Evolutionary conservation across 2,797 vertebrate species (phyloP), one percentile per base, ranked within the genome.

Genomic region (Tapirus indicus): DNA sequence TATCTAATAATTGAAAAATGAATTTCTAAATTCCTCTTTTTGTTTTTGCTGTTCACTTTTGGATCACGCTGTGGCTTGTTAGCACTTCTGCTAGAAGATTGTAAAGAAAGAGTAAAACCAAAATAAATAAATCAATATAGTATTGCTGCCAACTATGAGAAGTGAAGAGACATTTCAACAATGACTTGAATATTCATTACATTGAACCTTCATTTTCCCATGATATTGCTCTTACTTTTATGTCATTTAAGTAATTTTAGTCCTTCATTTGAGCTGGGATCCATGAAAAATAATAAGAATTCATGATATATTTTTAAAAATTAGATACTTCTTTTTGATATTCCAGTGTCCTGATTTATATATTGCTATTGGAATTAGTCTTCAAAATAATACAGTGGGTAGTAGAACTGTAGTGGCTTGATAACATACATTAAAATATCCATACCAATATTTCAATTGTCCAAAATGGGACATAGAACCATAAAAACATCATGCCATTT

Each of bases 21-120:
- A 38, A 79, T 68, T 90, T 93, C 41, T 97, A 78, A 84, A 78
- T 88, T 91, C 21, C 25, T 92, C 44, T 64, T 88, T 60, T 72
- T 79, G n/a, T 84, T 92, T 94, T 91, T 69, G 47, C 11, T 79
- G 27, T 60, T 91, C 78, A 82, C 44, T 80, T 94, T 92, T 84
- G 82, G 80, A 82, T n/a, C 9, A 78, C 64, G 68, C 38, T 87
- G 32, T 74, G 92, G 58, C 71, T 93, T 75, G 18, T 49, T 69
- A 84, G 47, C 32, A 52, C 7, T 77, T 94, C 52, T 54, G 80
- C 66, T 78, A 49, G 41, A 95, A 95, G 54, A 75, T 20, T 83
- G 54, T 35, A 82, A 92, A 84, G 85, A 78, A 93, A 93, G 47
- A 90, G 29, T 68, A 75, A 78, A 72, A 90, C 8, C 56, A 47